Evolutionary conservation across 1,140 invertebrate species (phyloP), one percentile per base, ranked within the genome.

Genomic region (Scaptodrosophila lebanonensis): DNA sequence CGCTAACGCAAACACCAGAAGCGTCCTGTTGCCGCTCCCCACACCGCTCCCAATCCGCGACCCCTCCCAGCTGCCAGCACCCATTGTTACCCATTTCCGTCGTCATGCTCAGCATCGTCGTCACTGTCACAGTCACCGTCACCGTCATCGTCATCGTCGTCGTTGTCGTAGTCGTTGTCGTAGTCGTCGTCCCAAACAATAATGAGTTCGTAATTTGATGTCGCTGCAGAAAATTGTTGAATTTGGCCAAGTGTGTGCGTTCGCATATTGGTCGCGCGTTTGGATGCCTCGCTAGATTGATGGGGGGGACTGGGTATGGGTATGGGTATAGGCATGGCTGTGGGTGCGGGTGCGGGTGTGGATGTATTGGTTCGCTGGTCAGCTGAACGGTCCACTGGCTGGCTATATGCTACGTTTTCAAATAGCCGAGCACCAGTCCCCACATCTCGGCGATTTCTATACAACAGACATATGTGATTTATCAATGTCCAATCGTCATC

Each of bases 161-260:
- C 32, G 6, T 33, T 13, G 32, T 33, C 32, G 32, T 33, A n/a
- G 15, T n/a, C n/a, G n/a, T n/a, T n/a, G n/a, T n/a, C n/a, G n/a
- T n/a, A n/a, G n/a, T n/a, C n/a, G 12, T 3, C 17, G 33, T 82
- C 48, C 58, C 76, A 68, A 77, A 77, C 73, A 73, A 77, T 77
- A 77, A 77, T 77, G 73, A 77, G 73, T 77, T 77, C 73, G 73
- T 77, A 77, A 77, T 77, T 77, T 77, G 73, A 77, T 77, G 73
- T 61, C 68, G 75, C 52, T 73, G 75, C 73, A 79, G 56, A 77
- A 77, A 79, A 63, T 58, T 58, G 47, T 63, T 51, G 60, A 63
- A 58, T 63, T 58, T 63, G 39, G 40, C 40, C 45, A 51, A 76
- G 62, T 38, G 61, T 39, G n/a, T 58, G 59, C 16, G 42, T 32